phyloP scores from a whole-genome alignment of 2,888 invertebrate species.

The Aporophyla nigra region DNA sequence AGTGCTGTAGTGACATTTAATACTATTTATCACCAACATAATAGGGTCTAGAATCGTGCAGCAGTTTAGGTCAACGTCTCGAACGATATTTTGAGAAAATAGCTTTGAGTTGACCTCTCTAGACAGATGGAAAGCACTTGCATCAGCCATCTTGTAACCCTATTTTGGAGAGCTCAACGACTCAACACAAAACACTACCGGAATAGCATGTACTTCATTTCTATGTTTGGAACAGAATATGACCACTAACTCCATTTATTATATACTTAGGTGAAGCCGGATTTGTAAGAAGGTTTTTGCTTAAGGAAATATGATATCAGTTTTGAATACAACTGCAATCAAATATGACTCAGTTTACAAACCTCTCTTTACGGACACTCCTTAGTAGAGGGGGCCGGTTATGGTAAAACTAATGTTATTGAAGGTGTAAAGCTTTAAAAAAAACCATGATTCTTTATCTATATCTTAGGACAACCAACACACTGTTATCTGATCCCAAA shows the following conservation, averaged over 20 bases:
- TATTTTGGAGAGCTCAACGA: constrained; percentile 27
- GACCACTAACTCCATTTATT: background rate
- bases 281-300: background rate
- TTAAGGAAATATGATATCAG: constrained; percentile 21
- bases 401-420: background rate
- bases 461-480: too few relatives aligned
- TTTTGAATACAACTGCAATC: background rate
- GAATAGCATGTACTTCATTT: background rate
- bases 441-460: too few relatives aligned
- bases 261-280: background rate
- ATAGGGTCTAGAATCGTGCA: background rate
- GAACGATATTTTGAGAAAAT: constrained; percentile 10
- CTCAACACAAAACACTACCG: background rate
- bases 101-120: background rate
- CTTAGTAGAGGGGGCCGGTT: background rate
- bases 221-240: background rate
- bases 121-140: background rate
- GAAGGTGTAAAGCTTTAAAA: background rate
- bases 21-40: background rate
- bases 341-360: background rate
- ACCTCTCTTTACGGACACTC: background rate
- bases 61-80: background rate
- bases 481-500: too few relatives aligned
- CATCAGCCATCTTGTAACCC: constrained; percentile 19
- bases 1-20: background rate